Percentiles rank a stretch among this genome's conserved stretches.
phyloP scores from a whole-genome alignment of 2,797 vertebrate species.

The Rhinoraja longicauda region DNA sequence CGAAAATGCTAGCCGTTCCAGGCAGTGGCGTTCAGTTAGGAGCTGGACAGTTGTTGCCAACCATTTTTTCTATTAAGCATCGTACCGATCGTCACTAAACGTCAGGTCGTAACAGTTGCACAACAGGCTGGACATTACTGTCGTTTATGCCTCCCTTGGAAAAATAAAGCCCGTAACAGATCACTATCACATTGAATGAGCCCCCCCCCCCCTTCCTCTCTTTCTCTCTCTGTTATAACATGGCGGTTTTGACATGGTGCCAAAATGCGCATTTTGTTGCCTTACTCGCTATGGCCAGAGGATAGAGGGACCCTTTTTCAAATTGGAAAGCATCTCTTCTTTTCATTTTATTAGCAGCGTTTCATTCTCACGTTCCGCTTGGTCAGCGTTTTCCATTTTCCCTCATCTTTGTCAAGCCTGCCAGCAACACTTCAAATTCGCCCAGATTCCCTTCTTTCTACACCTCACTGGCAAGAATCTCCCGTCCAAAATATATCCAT shows the following conservation, averaged over 20 bases:
- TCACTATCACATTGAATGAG: constrained; percentile 5
- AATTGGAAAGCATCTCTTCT: not conserved
- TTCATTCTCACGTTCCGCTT: constrained; percentile 17
- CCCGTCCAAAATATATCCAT: not conserved
- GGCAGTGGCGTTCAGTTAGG: constrained; percentile 15
- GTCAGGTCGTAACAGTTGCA: not conserved
- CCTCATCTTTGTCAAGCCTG: constrained; percentile 7
- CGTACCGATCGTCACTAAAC: not conserved
- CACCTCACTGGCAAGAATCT: not conserved
- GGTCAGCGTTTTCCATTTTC: constrained; percentile 2
- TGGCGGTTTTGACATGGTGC: constrained; percentile 44
- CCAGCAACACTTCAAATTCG: not conserved
- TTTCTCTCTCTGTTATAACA: constrained; percentile 40
- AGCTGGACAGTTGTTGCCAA: constrained; percentile 14
- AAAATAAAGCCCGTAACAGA: not conserved
- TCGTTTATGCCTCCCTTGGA: not conserved
- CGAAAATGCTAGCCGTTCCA: constrained; percentile 19
- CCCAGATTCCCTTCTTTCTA: not conserved
- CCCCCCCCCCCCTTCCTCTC: constrained; percentile 13
- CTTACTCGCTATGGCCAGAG: constrained; percentile 41
- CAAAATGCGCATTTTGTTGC: constrained; percentile 40
- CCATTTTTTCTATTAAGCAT: not conserved
- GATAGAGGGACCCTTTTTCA: constrained; percentile 20
- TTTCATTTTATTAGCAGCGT: not conserved
- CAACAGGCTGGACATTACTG: not conserved